Percentiles rank a stretch among this genome's conserved stretches.
phyloP scores from a whole-genome alignment of 2,888 invertebrate species.

The Pammene fasciana region DNA sequence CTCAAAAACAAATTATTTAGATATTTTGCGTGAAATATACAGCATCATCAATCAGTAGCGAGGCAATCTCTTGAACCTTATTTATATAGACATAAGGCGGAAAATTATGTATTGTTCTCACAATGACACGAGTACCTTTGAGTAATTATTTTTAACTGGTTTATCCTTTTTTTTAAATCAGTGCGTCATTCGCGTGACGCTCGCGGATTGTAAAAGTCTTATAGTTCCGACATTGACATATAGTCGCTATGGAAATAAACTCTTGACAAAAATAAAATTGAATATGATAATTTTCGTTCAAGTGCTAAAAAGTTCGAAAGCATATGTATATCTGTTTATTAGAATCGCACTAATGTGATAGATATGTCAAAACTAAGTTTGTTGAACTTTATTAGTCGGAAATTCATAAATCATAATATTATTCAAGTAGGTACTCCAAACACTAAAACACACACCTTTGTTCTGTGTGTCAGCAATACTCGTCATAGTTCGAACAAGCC shows the following conservation, averaged over 20 bases:
- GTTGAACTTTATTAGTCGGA: not conserved
- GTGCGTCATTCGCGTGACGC: constrained; percentile 39
- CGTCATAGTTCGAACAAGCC: no score
- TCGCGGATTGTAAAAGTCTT: constrained; percentile 33
- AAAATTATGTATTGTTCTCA: constrained; percentile 13
- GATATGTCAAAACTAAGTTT: not conserved
- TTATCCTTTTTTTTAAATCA: constrained; percentile 32
- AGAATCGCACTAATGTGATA: not conserved
- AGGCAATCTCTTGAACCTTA: constrained; percentile 6
- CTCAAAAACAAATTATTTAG: constrained; percentile 22
- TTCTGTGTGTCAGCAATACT: no score
- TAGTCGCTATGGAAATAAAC: constrained; percentile 25
- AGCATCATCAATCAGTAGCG: constrained; percentile 7
- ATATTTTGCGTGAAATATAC: constrained; percentile 24
- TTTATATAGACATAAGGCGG: not conserved
- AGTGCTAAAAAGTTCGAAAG: not conserved
- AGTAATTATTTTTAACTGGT: constrained; percentile 28
- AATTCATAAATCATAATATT: not conserved
- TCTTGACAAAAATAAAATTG: constrained; percentile 4
- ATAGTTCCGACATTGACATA: constrained; percentile 34
- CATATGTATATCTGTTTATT: not conserved
- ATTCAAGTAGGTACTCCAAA: not conserved
- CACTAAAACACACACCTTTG: no score
- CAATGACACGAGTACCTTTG: not conserved
- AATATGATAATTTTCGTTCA: not conserved